Evolutionary conservation across 2,113 vertebrate species (phyloP), one percentile per base, ranked within the genome.

Genomic region (Dicentrarchus labrax): DNA sequence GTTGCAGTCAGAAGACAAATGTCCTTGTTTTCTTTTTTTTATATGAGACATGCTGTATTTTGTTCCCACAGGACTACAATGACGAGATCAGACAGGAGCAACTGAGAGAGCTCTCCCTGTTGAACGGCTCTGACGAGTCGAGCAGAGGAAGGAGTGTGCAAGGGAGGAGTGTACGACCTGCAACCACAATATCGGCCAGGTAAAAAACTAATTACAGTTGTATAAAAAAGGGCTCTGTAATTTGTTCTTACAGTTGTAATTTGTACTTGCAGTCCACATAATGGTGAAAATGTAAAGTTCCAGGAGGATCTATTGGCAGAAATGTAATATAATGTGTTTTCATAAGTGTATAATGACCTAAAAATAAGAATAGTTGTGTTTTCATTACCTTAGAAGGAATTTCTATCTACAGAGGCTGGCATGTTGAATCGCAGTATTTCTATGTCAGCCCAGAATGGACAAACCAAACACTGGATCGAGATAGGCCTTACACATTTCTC

Each of bases 21-120:
- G 62, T 76, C 72, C 72, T 66, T 86, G 47, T 85, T 72, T 86
- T 72, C 30, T 15, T n/a, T 71, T 82, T 72, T 39, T 19, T 51
- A 30, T 39, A 56, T 47, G 67, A 92, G 56, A 86, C 70, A 8
- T 81, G 61, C 59, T 84, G 57, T 64, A 24, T 74, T 88, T 86
- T 87, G 86, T 53, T 82, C 71, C 93, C 91, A 22, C 87, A 99
- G 98, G 98, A 99, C 92, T 99, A 99, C 88, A 99, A 99, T 80
- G 98, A 99, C 90, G 97, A 99, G 95, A 99, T 99, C 91, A 97
- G 98, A 78, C 98, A 99, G 92, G 98, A 99, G 90, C 98, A 99
- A 64, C 94, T 99, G 84, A 96, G 98, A 85, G 98, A 99, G 91
- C 94, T 99, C 67, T 99, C 98, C 0, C 97, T 97, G 83, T 93